Evolutionary conservation across 1,140 invertebrate species (phyloP), one percentile per base, ranked within the genome.

Genomic region (Elymnias hypermnestra): DNA sequence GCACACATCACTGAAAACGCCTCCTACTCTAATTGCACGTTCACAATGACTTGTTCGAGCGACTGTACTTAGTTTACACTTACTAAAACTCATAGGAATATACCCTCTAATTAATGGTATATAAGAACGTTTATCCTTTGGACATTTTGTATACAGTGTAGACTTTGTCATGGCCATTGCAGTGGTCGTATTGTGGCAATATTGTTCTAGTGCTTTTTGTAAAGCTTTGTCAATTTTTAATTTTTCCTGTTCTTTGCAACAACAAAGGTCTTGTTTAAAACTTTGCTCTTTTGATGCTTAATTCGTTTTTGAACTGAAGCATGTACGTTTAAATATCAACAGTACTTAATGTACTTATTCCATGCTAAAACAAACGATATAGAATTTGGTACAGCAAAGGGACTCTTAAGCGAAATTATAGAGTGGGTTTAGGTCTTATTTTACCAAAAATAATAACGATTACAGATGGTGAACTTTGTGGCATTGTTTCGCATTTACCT

Each of bases 1-100:
- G 57, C 64, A 65, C 77, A 74, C 71, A 51, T 53, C 50, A 72
- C 49, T 74, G 74, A 53, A 54, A 63, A 46, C 63, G 59, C 47
- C 44, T 39, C 54, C 47, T 39, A 57, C 62, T 68, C 61, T 77
- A 76, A 76, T 79, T 79, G 72, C 67, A 51, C 53, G 62, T 35
- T 54, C 64, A 79, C 68, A 72, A 72, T 71, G 57, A 65, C 48
- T 61, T 53, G 53, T 63, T 50, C 48, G 55, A 54, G 58, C 57
- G 52, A 61, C 44, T 64, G 64, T 61, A 56, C 44, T 36, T 36
- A 36, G 17, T 36, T 36, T 36, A 36, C 33, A 36, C 33, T 36
- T 36, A 21, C 12, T 19, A 23, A 31, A 47, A 17, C 9, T 25
- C 22, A 47, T 26, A 23, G 25, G 18, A 40, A 40, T 26, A 40